Base-by-base conservation (phyloP, 2,797 vertebrate genomes). In the Mareca penelope region DNA sequence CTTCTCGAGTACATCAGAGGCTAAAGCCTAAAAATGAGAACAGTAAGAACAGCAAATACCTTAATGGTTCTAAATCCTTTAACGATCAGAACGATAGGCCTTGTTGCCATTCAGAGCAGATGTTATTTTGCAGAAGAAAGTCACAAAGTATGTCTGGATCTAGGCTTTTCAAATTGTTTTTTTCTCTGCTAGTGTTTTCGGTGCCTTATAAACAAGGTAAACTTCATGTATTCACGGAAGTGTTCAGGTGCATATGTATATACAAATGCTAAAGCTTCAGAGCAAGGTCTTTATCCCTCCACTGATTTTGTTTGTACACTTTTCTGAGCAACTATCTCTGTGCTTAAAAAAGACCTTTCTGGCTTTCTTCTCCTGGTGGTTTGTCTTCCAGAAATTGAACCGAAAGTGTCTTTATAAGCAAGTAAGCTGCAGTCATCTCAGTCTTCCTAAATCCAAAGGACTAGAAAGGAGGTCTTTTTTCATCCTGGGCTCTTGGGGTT, bases 361-460 rank as follows among this genome's bases (percentile, higher is more conserved):
- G 50, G 5, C n/a, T 35, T 64, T 44, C 26, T 89, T 10, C 10
- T 4, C 15, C 29, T 44, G 64, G 70, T 64, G n/a, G n/a, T 37
- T 65, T 63, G 37, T 6, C 12, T 55, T 72, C 6, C 26, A 50
- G 40, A 71, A 35, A 26, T 40, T 35, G 40, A 61, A 52, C 65
- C 0, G 1, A 21, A 50, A 19, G 8, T 52, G 8, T 63, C n/a
- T 67, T 0, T 1, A 8, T 44, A 48, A 61, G 29, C 17, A 28
- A 31, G 5, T 37, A 37, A 82, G 24, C 21, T 64, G 29, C 16
- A 63, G 22, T 31, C 6, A 1, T 33, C 61, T 53, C 37, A n/a
- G 39, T 69, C 46, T 63, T 69, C n/a, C 29, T n/a, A 42, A 59
- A 55, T n/a, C 15, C 31, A 26, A 63, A 82, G 82, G 68, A 37